phyloP scores from a whole-genome alignment of 2,888 invertebrate species.

The Pelosia muscerda region DNA sequence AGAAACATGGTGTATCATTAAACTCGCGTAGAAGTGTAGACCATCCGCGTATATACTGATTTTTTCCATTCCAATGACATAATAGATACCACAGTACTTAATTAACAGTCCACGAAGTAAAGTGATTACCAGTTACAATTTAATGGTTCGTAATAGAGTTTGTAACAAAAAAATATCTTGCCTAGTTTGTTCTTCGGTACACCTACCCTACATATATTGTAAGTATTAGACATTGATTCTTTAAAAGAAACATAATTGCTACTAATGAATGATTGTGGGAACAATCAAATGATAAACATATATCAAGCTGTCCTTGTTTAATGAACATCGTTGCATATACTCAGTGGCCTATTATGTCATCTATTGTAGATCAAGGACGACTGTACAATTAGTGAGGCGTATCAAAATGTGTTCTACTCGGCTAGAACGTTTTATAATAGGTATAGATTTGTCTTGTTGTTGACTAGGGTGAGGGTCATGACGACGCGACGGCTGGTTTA shows the following conservation, averaged over 20 bases:
- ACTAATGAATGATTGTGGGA: slow-evolving; percentile 38
- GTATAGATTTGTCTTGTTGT: background rate
- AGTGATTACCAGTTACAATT: background rate
- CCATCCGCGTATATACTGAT: background rate
- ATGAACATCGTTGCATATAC: slow-evolving; percentile 38
- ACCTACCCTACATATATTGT: background rate
- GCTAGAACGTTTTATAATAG: slow-evolving; percentile 30
- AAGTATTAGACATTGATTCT: slow-evolving; percentile 7
- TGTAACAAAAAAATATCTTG: background rate
- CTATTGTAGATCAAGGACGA: slow-evolving; percentile 61
- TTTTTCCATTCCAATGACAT: background rate
- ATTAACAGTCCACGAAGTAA: background rate
- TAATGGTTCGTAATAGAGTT: background rate
- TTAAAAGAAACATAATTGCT: slow-evolving; percentile 21
- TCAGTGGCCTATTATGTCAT: slow-evolving; percentile 52
- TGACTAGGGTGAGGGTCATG: background rate
- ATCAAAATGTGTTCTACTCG: slow-evolving; percentile 40
- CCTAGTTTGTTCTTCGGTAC: background rate
- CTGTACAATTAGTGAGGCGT: slow-evolving; percentile 56
- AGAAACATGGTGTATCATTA: background rate
- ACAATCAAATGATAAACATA: slow-evolving; percentile 40
- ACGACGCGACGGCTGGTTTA: background rate
- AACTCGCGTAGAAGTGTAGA: background rate
- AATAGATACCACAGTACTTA: background rate
- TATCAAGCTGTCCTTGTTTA: slow-evolving; percentile 23